These are phyloP conservation scores for Phalanger gymnotis DNA, from an alignment of 2,797 vertebrate genomes.

Conservation along the genomic window DNA sequence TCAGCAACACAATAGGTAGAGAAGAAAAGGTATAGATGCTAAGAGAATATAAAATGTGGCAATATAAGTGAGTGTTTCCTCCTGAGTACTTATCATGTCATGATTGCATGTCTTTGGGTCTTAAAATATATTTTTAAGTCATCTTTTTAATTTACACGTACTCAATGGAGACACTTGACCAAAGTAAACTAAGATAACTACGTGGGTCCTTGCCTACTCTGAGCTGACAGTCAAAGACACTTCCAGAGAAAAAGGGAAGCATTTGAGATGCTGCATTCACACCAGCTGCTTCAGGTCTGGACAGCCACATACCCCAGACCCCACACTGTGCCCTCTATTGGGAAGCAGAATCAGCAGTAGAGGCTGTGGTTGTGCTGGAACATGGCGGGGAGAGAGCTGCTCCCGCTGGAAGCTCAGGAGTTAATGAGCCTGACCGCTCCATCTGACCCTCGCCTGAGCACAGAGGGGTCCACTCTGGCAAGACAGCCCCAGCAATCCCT, in stretches of 20 bases:
- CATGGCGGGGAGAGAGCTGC: background rate
- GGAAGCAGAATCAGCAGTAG: background rate
- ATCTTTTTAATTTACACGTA: background rate
- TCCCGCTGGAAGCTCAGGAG: conserved; percentile 45
- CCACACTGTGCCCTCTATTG: background rate
- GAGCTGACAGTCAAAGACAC: background rate
- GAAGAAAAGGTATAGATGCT: background rate
- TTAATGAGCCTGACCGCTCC: conserved; percentile 61
- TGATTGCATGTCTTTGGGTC: background rate
- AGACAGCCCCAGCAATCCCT: conserved; percentile 55
- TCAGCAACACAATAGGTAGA: background rate
- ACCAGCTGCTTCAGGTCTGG: background rate
- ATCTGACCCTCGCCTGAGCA: conserved; percentile 37
- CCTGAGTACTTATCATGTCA: background rate
- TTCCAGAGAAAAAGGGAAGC: background rate
- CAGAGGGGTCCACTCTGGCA: conserved; percentile 51
- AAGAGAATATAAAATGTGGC: background rate
- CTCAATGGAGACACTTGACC: background rate
- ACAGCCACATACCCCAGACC: background rate
- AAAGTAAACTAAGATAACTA: background rate
- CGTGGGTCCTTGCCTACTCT: background rate
- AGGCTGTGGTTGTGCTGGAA: background rate
- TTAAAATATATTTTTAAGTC: background rate
- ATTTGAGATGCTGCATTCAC: background rate
- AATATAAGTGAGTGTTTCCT: background rate